Evolutionary conservation across 64 coral and sea anemone species (phyloP).

Genomic region (Dendronephthya gigantea): DNA sequence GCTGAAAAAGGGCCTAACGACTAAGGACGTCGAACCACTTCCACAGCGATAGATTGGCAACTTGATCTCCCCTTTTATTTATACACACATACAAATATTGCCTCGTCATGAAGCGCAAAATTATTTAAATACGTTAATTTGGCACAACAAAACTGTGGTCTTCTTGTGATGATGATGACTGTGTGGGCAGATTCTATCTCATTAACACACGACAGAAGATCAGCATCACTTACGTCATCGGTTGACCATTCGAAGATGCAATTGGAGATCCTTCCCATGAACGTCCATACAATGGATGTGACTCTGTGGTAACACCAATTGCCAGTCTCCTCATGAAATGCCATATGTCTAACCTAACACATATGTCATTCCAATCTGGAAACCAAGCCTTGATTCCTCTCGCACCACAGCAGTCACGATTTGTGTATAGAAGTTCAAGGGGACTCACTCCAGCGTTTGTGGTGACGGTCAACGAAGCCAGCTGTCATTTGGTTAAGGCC

Average conservation of each 20-base stretch:
- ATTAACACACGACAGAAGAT: not conserved
- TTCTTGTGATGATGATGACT: not conserved
- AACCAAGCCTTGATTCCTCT: slow-evolving; percentile 21
- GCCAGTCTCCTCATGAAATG: slow-evolving; percentile 45
- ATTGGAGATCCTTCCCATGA: slow-evolving; percentile 32
- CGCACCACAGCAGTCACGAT: slow-evolving; percentile 36
- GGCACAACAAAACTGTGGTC: no score
- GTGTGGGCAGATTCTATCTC: no score
- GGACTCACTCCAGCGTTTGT: not conserved
- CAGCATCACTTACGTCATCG: not conserved
- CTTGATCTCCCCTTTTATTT: not conserved
- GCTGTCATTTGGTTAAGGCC: slow-evolving; percentile 39
- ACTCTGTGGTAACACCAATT: slow-evolving; percentile 31
- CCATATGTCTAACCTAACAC: slow-evolving; percentile 30
- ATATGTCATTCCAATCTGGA: slow-evolving; percentile 2
- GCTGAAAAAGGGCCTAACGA: not conserved
- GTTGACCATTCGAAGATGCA: slow-evolving; percentile 41
- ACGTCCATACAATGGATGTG: slow-evolving; percentile 28
- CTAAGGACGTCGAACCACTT: not conserved
- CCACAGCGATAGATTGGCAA: not conserved
- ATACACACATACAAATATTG: no score
- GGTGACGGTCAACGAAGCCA: not conserved
- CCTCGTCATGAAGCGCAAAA: no score
- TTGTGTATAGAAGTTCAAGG: slow-evolving; percentile 7
- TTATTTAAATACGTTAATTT: no score